Evolutionary conservation across 2,888 invertebrate genomes (phyloP), one percentile per base, ranked within the genome.

Genomic region (Aleiodes alternator): DNA sequence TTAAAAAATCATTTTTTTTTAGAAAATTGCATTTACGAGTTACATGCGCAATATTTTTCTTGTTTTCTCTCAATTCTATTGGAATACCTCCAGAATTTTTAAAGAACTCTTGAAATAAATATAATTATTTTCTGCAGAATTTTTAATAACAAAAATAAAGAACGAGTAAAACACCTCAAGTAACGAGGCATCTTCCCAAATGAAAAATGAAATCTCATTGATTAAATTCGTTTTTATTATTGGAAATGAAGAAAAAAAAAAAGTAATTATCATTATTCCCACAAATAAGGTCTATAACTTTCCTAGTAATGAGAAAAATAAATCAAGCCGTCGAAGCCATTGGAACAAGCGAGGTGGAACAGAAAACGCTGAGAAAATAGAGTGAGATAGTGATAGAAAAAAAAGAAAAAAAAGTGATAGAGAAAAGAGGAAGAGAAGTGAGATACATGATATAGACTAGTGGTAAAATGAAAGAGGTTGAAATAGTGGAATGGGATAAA

Each of bases 401-500:
- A 34, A 34, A 34, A 34, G 3, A 34, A 34, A 64, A 53, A 23
- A 34, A 72, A 50, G 8, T 29, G 50, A 59, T 56, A 16, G 12
- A 29, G 38, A 8, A 43, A 50, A 23, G 16, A 56, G 7, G 14
- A n/a, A 57, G 31, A 56, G 48, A 23, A 66, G 48, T 29, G 43
- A 68, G 29, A 50, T 68, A 73, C 55, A 68, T 43, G 51, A 53
- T 69, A 69, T 69, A 68, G 66, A 68, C 68, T 38, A 38, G 50
- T 72, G 61, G 56, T 66, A 69, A 70, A 56, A 56, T 56, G 38
- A 70, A 57, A 70, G 64, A 64, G 64, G 64, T 64, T 29, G 56
- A 29, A 48, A 38, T 56, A 14, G 43, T 61, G 51, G 53, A 50
- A 31, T 51, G 51, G 51, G 31, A 68, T 29, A 68, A 29, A 31